Evolutionary conservation across 2,797 vertebrate species (phyloP).

Genomic region (Mormyrus proboscirostris): DNA sequence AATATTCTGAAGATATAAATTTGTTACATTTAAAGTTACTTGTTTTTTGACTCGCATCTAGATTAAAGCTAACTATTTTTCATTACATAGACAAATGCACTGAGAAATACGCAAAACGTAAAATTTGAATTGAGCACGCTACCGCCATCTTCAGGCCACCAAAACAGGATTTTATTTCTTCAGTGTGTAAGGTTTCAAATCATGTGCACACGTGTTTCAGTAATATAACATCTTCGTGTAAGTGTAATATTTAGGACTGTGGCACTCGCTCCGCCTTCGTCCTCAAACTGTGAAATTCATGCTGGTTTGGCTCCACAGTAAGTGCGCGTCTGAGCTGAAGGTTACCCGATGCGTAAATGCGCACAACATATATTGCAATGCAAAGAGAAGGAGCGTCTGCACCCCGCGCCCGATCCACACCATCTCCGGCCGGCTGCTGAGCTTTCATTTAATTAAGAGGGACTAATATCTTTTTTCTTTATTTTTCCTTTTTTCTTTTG

Average conservation of each 20-base stretch:
- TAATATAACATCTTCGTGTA: neutral
- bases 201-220: neutral
- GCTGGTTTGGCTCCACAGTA: neutral
- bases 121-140: neutral
- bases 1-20: neutral
- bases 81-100: neutral
- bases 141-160: conserved; percentile 18
- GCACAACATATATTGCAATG: neutral
- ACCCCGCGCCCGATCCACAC: neutral
- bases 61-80: neutral
- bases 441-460: neutral
- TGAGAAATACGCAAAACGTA: neutral
- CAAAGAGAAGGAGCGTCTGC: neutral
- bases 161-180: neutral
- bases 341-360: conserved; percentile 21
- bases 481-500: neutral
- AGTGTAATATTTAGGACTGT: neutral
- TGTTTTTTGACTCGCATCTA: neutral
- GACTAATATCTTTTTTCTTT: neutral
- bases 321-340: conserved; percentile 7
- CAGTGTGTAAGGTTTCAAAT: neutral
- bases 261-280: neutral
- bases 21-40: neutral
- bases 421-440: neutral
- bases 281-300: neutral